phyloP scores from a whole-genome alignment of 2,888 invertebrate species.

The Caenorhabditis wallacei region DNA sequence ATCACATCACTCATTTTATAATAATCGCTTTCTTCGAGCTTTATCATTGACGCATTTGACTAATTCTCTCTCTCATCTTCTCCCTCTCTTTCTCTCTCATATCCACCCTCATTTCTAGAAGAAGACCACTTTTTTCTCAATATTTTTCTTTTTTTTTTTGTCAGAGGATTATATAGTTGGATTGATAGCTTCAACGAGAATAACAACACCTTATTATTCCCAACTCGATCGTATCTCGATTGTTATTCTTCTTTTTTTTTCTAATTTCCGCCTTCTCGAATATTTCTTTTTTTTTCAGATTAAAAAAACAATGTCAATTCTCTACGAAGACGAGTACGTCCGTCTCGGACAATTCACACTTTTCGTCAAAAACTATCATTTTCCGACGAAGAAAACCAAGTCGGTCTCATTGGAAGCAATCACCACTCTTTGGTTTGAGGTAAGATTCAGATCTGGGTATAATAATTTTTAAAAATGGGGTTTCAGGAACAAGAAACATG shows the following conservation, averaged over 20 bases:
- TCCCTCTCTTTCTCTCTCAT: not conserved
- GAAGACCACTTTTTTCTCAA: constrained; percentile 14
- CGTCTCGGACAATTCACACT: constrained; percentile 68
- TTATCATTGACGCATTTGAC: constrained; percentile 34
- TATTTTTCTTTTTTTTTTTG: constrained; percentile 5
- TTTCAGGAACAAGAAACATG: constrained; percentile 73
- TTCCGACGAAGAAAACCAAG: constrained; percentile 70
- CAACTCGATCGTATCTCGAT: constrained; percentile 2
- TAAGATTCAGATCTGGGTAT: constrained; percentile 1
- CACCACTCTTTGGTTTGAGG: constrained; percentile 72
- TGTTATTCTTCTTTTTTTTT: constrained; percentile 5
- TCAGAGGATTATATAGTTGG: constrained; percentile 14
- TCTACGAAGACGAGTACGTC: constrained; percentile 75
- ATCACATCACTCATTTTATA: constrained; percentile 13
- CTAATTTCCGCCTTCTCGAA: constrained; percentile 2
- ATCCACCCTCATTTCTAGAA: constrained; percentile 6
- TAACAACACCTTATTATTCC: not conserved
- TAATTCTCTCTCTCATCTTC: not conserved
- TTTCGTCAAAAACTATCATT: constrained; percentile 72
- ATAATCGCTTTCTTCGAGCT: constrained; percentile 2
- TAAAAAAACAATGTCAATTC: constrained; percentile 61
- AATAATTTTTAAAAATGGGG: not conserved
- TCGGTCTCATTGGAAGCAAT: constrained; percentile 62
- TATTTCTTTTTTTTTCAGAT: constrained; percentile 5
- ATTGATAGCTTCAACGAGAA: no score